Conservation (phyloP, 1,140 invertebrate genomes). For the Metopolophium dirhodum region DNA sequence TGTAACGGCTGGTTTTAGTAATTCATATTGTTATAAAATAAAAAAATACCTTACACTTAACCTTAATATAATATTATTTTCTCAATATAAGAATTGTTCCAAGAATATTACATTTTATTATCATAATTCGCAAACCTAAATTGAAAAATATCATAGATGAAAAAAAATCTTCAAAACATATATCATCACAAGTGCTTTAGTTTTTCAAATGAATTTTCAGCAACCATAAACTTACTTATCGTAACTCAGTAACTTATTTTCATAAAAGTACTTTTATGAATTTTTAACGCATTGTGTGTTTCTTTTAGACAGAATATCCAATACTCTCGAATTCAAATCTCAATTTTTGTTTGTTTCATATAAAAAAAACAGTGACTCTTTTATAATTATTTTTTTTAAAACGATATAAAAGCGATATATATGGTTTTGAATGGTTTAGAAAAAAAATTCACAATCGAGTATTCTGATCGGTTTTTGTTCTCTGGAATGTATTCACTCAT, state of each 20-base stretch:
- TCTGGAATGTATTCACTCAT: not conserved
- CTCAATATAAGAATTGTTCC: not conserved
- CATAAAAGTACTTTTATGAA: not conserved
- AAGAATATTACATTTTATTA: not conserved
- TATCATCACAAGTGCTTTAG: not conserved
- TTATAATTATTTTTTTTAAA: not conserved
- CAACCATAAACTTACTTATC: not conserved
- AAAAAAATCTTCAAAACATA: slow-evolving; percentile 5
- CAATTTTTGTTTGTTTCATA: not conserved
- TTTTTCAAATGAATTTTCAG: not conserved
- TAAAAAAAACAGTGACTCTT: not conserved
- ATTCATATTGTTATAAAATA: not conserved
- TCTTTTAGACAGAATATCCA: not conserved
- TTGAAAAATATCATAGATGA: not conserved
- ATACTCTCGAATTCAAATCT: not conserved
- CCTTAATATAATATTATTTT: not conserved
- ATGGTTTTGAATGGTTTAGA: not conserved
- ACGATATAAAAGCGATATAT: not conserved
- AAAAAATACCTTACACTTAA: not conserved
- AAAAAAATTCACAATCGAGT: not conserved
- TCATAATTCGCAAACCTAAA: not conserved
- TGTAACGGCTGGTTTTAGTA: not conserved
- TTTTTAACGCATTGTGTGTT: not conserved
- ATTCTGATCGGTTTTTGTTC: not conserved
- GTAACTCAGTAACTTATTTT: not conserved